phyloP scores from a whole-genome alignment of 2,113 vertebrate species.

The Mastomys natalensis region DNA sequence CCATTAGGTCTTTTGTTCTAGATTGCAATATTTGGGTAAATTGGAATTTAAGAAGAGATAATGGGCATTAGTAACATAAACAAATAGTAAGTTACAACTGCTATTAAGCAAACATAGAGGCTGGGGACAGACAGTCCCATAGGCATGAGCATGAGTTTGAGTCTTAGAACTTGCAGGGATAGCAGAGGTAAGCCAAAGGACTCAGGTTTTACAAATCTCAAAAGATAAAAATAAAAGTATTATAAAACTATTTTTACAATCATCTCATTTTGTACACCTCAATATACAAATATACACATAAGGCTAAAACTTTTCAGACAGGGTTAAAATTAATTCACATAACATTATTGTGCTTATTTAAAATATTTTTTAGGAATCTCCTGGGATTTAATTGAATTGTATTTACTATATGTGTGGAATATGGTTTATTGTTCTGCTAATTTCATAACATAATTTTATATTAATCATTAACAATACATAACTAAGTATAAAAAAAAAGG shows the following conservation, averaged over 20 bases:
- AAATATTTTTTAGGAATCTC: constrained; percentile 14
- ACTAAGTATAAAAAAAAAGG: constrained; percentile 22
- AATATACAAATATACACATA: background rate
- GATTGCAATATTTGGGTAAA: background rate
- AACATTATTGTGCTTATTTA: background rate
- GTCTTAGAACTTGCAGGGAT: background rate
- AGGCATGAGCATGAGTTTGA: background rate
- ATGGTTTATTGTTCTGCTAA: background rate
- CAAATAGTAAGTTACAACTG: background rate
- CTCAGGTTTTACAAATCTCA: constrained; percentile 73
- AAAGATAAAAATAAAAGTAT: constrained; percentile 40
- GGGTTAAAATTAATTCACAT: constrained; percentile 48
- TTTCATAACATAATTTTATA: constrained; percentile 44
- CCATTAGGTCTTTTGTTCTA: background rate
- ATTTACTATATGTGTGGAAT: constrained; percentile 11
- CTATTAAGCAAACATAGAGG: background rate
- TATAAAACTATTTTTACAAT: constrained; percentile 49
- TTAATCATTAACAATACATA: background rate
- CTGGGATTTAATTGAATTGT: background rate
- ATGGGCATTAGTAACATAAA: constrained; percentile 17
- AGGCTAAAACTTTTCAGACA: background rate
- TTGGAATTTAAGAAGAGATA: constrained; percentile 5
- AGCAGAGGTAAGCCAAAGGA: constrained; percentile 69
- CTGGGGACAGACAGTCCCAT: no score
- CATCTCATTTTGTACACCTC: constrained; percentile 41